Percentiles rank a stretch among this genome's conserved stretches.
These are phyloP conservation scores for Coenobita brevimanus DNA, from an alignment of 1,140 invertebrate species.

Conservation along the genomic window DNA sequence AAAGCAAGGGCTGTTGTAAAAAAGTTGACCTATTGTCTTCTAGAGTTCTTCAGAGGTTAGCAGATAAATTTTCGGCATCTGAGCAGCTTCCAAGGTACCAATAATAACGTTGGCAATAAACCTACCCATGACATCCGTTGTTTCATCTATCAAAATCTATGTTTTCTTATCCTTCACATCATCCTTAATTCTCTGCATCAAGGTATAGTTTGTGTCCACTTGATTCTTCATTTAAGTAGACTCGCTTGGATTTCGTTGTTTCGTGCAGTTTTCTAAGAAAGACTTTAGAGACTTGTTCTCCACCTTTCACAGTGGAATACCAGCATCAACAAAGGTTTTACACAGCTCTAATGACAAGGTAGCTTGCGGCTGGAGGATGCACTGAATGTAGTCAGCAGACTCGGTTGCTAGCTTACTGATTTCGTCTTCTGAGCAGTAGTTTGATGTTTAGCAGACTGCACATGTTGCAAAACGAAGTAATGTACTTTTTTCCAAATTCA, in stretches of 20 bases:
- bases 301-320: slow-evolving; percentile 16
- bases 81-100: slow-evolving; percentile 28
- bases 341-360: slow-evolving; percentile 3
- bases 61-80: too few relatives aligned
- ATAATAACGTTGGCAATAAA: slow-evolving; percentile 30
- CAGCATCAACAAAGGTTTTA: too few relatives aligned
- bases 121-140: too few relatives aligned
- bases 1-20: slow-evolving; percentile 35
- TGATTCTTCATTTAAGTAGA: too few relatives aligned
- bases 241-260: background rate
- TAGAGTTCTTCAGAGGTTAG: slow-evolving; percentile 24
- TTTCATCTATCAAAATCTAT: too few relatives aligned
- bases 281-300: background rate
- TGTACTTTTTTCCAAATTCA: background rate
- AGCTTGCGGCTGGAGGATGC: too few relatives aligned
- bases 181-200: too few relatives aligned
- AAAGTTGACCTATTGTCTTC: slow-evolving; percentile 43
- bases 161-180: too few relatives aligned
- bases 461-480: background rate
- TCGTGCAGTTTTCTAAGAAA: too few relatives aligned
- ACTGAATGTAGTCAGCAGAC: too few relatives aligned
- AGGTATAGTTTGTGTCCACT: slow-evolving; percentile 8
- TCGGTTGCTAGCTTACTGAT: too few relatives aligned
- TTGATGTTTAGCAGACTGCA: slow-evolving; percentile 14
- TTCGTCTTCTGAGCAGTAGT: background rate